Conservation (phyloP, 2,888 invertebrate genomes). For the Drosophila anceps region DNA sequence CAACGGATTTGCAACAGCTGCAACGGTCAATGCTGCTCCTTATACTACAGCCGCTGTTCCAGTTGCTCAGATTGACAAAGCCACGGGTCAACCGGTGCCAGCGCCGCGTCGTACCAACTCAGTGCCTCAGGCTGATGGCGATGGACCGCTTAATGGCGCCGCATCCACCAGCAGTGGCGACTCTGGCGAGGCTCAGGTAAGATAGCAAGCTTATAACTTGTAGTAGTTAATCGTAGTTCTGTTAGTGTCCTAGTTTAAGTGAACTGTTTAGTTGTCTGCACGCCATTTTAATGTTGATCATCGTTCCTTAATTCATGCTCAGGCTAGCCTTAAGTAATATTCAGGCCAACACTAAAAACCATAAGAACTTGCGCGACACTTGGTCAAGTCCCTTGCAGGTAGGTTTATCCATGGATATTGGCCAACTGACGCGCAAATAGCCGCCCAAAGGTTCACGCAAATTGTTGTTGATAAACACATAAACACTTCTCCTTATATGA, state of each 20-base stretch:
- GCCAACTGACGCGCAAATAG: constrained; percentile 49
- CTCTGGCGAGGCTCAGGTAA: constrained; percentile 82
- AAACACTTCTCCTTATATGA: constrained; percentile 43
- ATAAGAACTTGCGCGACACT: constrained; percentile 47
- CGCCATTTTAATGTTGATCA: constrained; percentile 72
- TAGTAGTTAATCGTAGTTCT: constrained; percentile 31
- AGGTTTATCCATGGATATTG: constrained; percentile 32
- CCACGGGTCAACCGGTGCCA: constrained; percentile 85
- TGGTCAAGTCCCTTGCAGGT: constrained; percentile 45
- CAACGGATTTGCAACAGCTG: constrained; percentile 81
- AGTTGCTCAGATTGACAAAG: constrained; percentile 63
- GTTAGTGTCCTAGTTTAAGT: constrained; percentile 37
- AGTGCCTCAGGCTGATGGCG: constrained; percentile 85
- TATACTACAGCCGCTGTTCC: constrained; percentile 36
- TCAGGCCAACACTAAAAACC: constrained; percentile 26
- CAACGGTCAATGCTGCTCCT: constrained; percentile 38
- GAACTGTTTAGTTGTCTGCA: constrained; percentile 65
- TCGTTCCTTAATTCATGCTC: constrained; percentile 58
- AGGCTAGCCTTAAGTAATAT: constrained; percentile 55
- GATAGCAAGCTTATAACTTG: constrained; percentile 30
- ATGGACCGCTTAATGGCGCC: constrained; percentile 57
- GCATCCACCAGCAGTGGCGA: constrained; percentile 67
- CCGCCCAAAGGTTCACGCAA: constrained; percentile 50
- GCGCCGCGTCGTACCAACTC: constrained; percentile 86
- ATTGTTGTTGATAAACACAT: constrained; percentile 78